A percentile compares a stretch with the other conserved stretches of the same genome.
Conservation (phyloP, 1,140 invertebrate genomes). For the Campoletis sonorensis region DNA sequence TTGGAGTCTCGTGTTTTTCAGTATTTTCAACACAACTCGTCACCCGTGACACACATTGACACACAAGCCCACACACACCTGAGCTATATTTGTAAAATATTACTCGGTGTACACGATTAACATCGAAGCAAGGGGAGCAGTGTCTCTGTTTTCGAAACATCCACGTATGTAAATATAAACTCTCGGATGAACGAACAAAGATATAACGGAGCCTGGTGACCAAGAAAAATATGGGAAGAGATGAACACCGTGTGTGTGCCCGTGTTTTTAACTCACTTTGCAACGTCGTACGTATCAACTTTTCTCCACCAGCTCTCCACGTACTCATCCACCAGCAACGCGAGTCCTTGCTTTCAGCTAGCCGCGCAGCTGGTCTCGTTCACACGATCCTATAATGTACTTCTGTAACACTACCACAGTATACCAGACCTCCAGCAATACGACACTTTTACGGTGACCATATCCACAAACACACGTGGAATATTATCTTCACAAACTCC, state of each 20-base stretch:
- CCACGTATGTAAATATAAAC: conserved; percentile 16
- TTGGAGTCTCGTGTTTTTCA: conserved; percentile 28
- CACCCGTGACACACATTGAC: conserved; percentile 29
- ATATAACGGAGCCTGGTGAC: background rate
- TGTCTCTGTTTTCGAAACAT: conserved; percentile 50
- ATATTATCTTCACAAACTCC: too few relatives aligned
- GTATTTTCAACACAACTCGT: conserved; percentile 47
- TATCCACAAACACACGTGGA: conserved; percentile 24
- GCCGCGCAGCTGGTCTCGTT: conserved; percentile 44
- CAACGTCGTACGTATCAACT: background rate
- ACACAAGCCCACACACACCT: conserved; percentile 27
- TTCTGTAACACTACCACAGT: background rate
- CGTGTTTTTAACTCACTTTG: background rate
- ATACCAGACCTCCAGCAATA: conserved; percentile 37
- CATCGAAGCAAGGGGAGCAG: background rate
- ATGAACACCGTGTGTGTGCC: too few relatives aligned
- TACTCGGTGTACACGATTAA: conserved; percentile 44
- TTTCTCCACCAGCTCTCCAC: background rate
- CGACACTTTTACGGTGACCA: conserved; percentile 47
- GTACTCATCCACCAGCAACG: conserved; percentile 16
- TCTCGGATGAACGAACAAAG: conserved; percentile 21
- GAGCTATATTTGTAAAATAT: conserved; percentile 50
- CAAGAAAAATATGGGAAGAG: too few relatives aligned
- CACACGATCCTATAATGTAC: conserved; percentile 46
- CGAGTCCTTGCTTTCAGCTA: conserved; percentile 20